Base-by-base conservation (phyloP, 1,140 invertebrate species). In the Drosophila repleta region DNA sequence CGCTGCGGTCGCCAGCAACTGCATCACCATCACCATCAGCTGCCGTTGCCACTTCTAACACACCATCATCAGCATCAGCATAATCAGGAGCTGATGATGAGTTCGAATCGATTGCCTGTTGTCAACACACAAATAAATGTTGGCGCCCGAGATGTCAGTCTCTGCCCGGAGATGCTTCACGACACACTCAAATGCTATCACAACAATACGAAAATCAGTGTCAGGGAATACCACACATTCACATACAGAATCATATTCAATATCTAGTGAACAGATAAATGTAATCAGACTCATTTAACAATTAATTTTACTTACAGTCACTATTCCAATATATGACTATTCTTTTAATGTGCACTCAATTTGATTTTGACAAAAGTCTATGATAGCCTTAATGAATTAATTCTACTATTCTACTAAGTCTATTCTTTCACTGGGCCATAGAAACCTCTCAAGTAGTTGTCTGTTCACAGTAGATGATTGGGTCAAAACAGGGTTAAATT, bases 1-100 rank as follows among this genome's bases (percentile, higher is more conserved):
- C 24, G n/a, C 13, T 70, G 43, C 46, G 53, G 57, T 56, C 57
- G 48, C 56, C 62, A 55, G 76, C 45, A 71, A 51, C 63, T 63
- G 60, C 48, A 69, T 69, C 63, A 75, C 37, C 17, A 10, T 7
- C 39, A 66, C 55, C 52, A 69, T 73, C 63, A 41, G 29, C 55
- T 35, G 32, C 21, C n/a, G 17, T 49, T 62, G 45, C 58, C 51
- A 43, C 20, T 45, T 43, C 26, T 17, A 29, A n/a, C 57, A 65
- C 20, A 37, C 57, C 56, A 35, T 51, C 52, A 11, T 37, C 63
- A 37, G 49, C 63, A 37, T 58, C 29, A 26, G 11, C 20, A 71
- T 45, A 51, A 57, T 39, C 46, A 51, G 39, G 29, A 64, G 24
- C 52, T 18, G 51, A 26, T 45, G 51, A 65, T 55, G 10, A 29